Evolutionary conservation across 2,113 vertebrate species (phyloP).

Genomic region (Phalacrocorax carbo): DNA sequence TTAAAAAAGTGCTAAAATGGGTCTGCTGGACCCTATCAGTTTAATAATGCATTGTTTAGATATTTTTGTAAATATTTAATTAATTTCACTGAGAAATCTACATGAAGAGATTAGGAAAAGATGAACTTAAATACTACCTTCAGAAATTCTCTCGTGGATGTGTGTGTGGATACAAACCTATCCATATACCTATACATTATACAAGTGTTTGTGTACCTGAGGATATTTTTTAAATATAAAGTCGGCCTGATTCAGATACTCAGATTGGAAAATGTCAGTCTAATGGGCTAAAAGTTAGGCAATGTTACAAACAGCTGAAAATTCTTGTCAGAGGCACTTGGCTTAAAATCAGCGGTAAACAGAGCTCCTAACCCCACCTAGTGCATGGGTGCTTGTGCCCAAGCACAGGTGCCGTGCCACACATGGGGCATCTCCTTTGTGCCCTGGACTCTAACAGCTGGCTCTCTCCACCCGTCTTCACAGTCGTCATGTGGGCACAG

Average conservation of each 20-base stretch:
- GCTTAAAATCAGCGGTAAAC: not conserved
- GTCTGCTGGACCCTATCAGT: conserved; percentile 31
- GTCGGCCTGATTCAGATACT: not conserved
- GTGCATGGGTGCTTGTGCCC: fast-evolving
- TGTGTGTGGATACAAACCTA: not conserved
- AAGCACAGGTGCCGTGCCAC: not conserved
- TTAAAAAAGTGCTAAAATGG: conserved; percentile 42
- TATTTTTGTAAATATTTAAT: conserved; percentile 31
- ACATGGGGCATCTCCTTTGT: not conserved
- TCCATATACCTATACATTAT: not conserved
- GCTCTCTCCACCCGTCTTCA: not conserved
- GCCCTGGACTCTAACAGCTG: not conserved
- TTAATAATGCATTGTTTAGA: conserved; percentile 51
- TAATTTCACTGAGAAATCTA: not conserved
- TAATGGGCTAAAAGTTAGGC: not conserved
- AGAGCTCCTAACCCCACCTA: not conserved
- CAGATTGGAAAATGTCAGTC: not conserved
- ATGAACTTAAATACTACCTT: not conserved
- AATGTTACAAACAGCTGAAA: not conserved
- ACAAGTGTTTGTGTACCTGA: not conserved
- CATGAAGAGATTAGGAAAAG: not conserved
- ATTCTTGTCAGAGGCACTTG: not conserved
- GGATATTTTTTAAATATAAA: not conserved
- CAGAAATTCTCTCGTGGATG: not conserved
- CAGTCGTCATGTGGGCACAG: not conserved